Evolutionary conservation across 1,140 invertebrate species (phyloP), one percentile per base, ranked within the genome.

Genomic region (Platorchestia sp.): DNA sequence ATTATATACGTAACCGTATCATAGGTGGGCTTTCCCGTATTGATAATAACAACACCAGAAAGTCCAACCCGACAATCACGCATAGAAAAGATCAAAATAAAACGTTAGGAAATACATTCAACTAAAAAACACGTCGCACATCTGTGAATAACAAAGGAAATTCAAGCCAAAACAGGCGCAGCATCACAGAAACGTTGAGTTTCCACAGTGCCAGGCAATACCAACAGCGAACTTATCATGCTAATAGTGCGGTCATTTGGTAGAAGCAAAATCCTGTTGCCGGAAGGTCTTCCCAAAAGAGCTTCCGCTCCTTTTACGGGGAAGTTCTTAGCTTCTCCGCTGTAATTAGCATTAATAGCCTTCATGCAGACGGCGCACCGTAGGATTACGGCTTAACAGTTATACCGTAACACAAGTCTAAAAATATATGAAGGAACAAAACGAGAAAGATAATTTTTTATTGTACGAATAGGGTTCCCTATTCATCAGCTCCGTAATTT

Each of bases 211-310:
- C 7, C 36, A 3, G 59, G 59, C 59, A 75, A 75, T 75, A 75
- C 59, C 7, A 36, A 36, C 59, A 22, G 59, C 27, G 1, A 75
- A 75, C 59, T 75, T 75, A 75, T 75, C 59, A 75, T 75, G 59
- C 10, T 22, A 75, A 75, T 75, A 36, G 59, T 75, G 27, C 27
- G 59, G 59, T 75, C 59, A 75, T 75, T 75, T 75, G 59, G 59
- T 75, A 75, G 59, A 75, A 75, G 59, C 59, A 36, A 75, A 75
- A 75, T 75, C 59, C 59, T 75, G 59, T 75, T 75, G 59, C 59
- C 59, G 59, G 59, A 75, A 75, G 59, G 59, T 75, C 59, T 75
- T 75, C 59, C 59, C 59, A 75, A 75, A 75, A 75, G 59, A 75
- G 59, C 59, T 75, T 75, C 59, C 59, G 59, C 27, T 75, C 36